Percentiles rank a stretch among this genome's conserved stretches.
Evolutionary conservation across 2,888 invertebrate species (phyloP).

Genomic region (Torymus auratus): DNA sequence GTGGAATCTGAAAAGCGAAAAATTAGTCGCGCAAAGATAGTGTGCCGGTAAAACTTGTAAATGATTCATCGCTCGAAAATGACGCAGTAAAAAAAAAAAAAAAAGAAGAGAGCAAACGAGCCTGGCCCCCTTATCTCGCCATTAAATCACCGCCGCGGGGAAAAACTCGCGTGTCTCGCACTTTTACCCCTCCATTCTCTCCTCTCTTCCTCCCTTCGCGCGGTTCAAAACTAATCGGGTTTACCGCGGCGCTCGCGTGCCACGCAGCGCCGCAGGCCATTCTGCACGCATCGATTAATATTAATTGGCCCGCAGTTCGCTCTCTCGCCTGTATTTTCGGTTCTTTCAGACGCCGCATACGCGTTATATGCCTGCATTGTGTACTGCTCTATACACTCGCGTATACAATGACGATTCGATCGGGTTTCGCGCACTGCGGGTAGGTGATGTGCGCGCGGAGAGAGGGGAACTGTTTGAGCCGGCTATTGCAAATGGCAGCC

Average conservation of each 20-base stretch:
- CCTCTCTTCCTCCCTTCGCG: slow-evolving; percentile 16
- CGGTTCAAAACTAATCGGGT: slow-evolving; percentile 53
- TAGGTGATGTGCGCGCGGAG: too few species aligned
- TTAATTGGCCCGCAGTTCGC: slow-evolving; percentile 40
- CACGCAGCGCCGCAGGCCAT: not conserved
- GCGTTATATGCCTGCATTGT: not conserved
- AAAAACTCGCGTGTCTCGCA: slow-evolving; percentile 55
- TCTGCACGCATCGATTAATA: slow-evolving; percentile 55
- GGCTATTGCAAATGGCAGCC: slow-evolving; percentile 68
- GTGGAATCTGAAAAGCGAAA: slow-evolving; percentile 32
- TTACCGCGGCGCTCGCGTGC: slow-evolving; percentile 50
- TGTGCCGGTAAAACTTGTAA: slow-evolving; percentile 52
- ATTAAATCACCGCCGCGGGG: slow-evolving; percentile 46
- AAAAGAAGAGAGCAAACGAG: slow-evolving; percentile 50
- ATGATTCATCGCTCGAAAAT: slow-evolving; percentile 57
- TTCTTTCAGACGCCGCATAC: not conserved
- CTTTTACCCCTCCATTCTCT: slow-evolving; percentile 47
- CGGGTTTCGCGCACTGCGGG: not conserved
- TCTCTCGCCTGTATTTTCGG: not conserved
- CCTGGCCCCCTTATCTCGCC: slow-evolving; percentile 45
- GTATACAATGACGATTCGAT: not conserved
- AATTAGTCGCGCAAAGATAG: slow-evolving; percentile 55
- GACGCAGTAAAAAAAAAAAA: slow-evolving; percentile 56
- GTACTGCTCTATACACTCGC: too few species aligned
- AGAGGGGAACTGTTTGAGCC: not conserved